Percentiles rank a stretch among this genome's conserved stretches.
These are phyloP conservation scores for Zoanthus gigantus DNA, from an alignment of 92 coral and sea anemone species.

Conservation along the genomic window DNA sequence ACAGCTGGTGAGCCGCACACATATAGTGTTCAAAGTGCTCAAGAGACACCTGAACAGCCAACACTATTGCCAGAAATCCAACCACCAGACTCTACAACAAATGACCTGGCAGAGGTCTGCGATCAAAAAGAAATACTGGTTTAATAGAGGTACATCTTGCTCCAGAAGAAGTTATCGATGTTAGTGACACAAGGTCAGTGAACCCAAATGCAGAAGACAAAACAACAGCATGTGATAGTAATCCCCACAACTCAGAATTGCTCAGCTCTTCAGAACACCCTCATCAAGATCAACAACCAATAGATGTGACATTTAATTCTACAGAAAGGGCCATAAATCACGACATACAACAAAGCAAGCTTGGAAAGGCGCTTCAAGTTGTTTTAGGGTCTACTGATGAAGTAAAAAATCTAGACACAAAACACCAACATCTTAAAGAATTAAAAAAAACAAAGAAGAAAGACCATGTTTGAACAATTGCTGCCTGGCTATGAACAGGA, in stretches of 20 bases:
- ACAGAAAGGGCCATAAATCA: background rate
- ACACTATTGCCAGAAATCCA: background rate
- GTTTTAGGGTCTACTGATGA: conserved; percentile 57
- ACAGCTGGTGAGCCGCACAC: background rate
- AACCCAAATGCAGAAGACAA: background rate
- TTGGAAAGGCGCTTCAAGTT: conserved; percentile 60
- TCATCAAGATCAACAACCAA: conserved; percentile 11
- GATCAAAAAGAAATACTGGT: background rate
- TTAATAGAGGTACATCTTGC: background rate
- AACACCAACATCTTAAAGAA: conserved; percentile 21
- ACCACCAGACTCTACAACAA: conserved; percentile 1
- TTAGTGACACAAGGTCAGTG: background rate
- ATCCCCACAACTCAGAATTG: conserved; percentile 4
- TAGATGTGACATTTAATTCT: conserved; percentile 2
- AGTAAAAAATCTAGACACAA: conserved; percentile 43
- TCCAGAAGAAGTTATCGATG: conserved; percentile 5
- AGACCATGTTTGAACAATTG: conserved; percentile 20
- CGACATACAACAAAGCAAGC: conserved; percentile 50
- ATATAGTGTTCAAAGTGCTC: background rate
- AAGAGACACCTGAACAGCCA: conserved; percentile 10
- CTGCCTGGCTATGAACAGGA: conserved; percentile 16
- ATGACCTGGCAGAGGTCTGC: conserved; percentile 1
- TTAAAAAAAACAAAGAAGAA: conserved; percentile 4
- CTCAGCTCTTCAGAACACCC: conserved; percentile 17
- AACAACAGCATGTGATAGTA: background rate